phyloP scores from a whole-genome alignment of 2,888 invertebrate genomes.

The Cepaea hortensis region DNA sequence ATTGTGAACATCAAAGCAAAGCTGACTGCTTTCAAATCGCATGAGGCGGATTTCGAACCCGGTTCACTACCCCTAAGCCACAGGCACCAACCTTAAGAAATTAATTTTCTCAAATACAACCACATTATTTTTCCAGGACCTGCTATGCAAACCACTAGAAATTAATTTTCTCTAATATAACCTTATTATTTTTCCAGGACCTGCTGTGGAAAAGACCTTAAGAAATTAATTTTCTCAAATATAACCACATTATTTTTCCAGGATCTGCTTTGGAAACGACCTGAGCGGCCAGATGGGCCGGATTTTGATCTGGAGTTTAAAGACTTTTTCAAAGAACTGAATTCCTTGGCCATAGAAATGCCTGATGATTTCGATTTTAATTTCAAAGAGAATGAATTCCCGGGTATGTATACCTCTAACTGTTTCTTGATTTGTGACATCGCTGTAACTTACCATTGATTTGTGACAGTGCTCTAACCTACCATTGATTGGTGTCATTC shows the following conservation, averaged over 20 bases:
- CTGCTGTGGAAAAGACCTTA: not conserved
- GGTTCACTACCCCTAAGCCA: too few relatives aligned
- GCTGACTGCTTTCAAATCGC: too few relatives aligned
- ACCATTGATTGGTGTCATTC: too few relatives aligned
- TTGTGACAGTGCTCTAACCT: too few relatives aligned
- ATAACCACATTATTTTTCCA: not conserved
- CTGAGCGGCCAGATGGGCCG: slow-evolving; percentile 3
- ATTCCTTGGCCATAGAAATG: slow-evolving; percentile 10
- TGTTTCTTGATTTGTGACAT: not conserved
- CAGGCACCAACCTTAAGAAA: not conserved
- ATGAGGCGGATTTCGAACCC: too few relatives aligned
- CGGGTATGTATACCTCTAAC: not conserved
- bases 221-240: not conserved
- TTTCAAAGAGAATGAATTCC: not conserved
- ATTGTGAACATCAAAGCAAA: too few relatives aligned
- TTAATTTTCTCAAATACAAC: not conserved
- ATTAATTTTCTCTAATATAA: too few relatives aligned
- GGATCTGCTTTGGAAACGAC: slow-evolving; percentile 20
- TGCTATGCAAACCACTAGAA: slow-evolving; percentile 7
- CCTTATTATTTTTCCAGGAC: not conserved
- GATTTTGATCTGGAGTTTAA: slow-evolving; percentile 22
- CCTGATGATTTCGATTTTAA: slow-evolving; percentile 32
- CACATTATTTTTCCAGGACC: slow-evolving; percentile 8
- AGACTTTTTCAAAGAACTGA: slow-evolving; percentile 6
- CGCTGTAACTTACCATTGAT: too few relatives aligned